Evolutionary conservation across 2,888 invertebrate species (phyloP).

Genomic region (Corbicula japonica): DNA sequence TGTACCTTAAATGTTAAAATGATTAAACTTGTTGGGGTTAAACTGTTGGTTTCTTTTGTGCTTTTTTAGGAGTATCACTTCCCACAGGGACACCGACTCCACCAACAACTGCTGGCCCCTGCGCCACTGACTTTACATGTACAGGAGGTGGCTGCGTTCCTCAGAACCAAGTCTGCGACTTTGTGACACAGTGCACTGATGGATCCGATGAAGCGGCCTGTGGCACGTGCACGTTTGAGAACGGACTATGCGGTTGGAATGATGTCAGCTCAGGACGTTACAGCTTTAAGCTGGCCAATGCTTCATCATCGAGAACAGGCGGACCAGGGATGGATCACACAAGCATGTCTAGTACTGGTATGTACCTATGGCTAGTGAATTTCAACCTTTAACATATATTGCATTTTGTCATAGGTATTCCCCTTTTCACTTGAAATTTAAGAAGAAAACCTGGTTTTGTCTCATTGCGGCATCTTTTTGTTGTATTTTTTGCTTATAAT

Average conservation of each 20-base stretch:
- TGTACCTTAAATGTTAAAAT: too few species aligned
- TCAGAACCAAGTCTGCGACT: constrained; percentile 79
- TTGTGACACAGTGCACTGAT: constrained; percentile 75
- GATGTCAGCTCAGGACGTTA: constrained; percentile 79
- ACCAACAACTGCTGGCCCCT: constrained; percentile 74
- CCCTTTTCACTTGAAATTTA: too few species aligned
- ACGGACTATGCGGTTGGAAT: constrained; percentile 80
- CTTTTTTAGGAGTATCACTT: constrained; percentile 53
- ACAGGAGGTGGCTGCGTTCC: constrained; percentile 73
- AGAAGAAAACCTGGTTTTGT: too few species aligned
- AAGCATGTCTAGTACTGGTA: constrained; percentile 65
- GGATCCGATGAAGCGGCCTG: constrained; percentile 80
- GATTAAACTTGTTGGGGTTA: too few species aligned
- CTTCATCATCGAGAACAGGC: constrained; percentile 69
- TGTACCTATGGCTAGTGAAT: not conserved
- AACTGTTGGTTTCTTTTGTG: too few species aligned
- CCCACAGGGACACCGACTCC: constrained; percentile 71
- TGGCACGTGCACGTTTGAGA: constrained; percentile 83
- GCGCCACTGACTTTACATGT: constrained; percentile 69
- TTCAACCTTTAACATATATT: too few species aligned
- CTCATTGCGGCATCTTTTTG: too few species aligned
- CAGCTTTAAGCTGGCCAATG: constrained; percentile 76
- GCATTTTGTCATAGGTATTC: too few species aligned
- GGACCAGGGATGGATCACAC: constrained; percentile 82
- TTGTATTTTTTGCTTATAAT: too few species aligned